Evolutionary conservation across 2,797 vertebrate genomes (phyloP), one percentile per base, ranked within the genome.

Genomic region (Microctenopoma stevenorrisi): DNA sequence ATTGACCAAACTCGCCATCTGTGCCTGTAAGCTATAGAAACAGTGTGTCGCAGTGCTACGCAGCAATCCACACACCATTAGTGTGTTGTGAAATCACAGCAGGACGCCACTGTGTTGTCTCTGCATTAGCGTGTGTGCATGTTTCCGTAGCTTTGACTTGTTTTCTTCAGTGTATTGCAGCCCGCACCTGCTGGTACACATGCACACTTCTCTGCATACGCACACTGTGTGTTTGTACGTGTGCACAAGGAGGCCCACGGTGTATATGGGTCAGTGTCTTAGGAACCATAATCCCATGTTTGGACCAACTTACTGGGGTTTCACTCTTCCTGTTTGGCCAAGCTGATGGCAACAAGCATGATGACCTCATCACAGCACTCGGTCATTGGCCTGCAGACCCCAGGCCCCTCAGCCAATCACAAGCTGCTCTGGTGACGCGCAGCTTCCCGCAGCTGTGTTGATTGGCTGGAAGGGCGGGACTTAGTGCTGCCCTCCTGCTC

Each of bases 341-440:
- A 89, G 70, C 91, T 96, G 95, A 95, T 95, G 89, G 90, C 89
- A 90, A 88, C 80, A 91, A 88, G 90, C 88, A 87, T 85, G 82
- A 93, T 96, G 92, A 96, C 94, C 93, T 96, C 95, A 96, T 89
- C 93, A 46, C 80, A 86, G 84, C 88, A 79, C 77, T 54, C 59
- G 46, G 68, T 79, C 84, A 96, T 96, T 96, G 94, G 95, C 91
- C 85, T 78, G 68, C 76, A 84, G 81, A 69, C 74, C 64, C 50
- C 48, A 11, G 44, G 61, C 78, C 70, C 72, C 47, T 78, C 68
- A 30, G 76, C 93, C 94, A 95, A 96, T 96, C 87, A 64, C 69
- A 67, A 55, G 51, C 77, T 13, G 80, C 86, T 82, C 47, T 57
- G 88, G 87, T 95, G 95, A 95, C 94, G 92, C 94, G 67, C 79